A percentile compares a stretch with the other conserved stretches of the same genome.
Evolutionary conservation across 1,140 invertebrate genomes (phyloP).

Genomic region (Atta texana): DNA sequence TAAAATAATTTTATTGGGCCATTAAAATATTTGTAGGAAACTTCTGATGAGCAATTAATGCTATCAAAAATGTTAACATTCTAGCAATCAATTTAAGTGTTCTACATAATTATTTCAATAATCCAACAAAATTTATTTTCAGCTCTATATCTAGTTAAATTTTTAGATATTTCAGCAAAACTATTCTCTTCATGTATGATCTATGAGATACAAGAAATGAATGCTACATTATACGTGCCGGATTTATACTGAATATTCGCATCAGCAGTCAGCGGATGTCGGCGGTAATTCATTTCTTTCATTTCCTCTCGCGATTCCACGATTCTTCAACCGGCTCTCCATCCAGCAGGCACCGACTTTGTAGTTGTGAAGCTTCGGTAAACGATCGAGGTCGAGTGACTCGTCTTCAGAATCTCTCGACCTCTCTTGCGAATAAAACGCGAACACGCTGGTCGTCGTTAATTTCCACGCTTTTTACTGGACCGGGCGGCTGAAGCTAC

Average conservation of each 20-base stretch:
- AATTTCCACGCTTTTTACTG: constrained; percentile 73
- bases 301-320: constrained; percentile 15
- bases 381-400: constrained; percentile 36
- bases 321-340: constrained; percentile 14
- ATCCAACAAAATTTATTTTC: too few species aligned
- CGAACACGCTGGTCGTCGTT: constrained; percentile 56
- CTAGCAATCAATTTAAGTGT: too few species aligned
- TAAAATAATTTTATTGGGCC: too few species aligned
- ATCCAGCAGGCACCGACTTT: constrained; percentile 75
- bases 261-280: not conserved
- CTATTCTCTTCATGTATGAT: not conserved
- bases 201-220: not conserved
- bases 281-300: constrained; percentile 23
- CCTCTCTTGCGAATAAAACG: constrained; percentile 63
- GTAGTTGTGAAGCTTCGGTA: constrained; percentile 69
- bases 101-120: too few species aligned
- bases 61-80: too few species aligned
- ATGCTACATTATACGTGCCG: not conserved
- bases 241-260: constrained; percentile 18
- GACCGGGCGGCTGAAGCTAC: constrained; percentile 21
- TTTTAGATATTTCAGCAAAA: too few species aligned
- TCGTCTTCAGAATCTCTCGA: constrained; percentile 65
- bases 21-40: too few species aligned
- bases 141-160: too few species aligned
- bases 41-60: too few species aligned